Conservation (phyloP, 2,797 vertebrate species). For the Babyrousa celebensis region DNA sequence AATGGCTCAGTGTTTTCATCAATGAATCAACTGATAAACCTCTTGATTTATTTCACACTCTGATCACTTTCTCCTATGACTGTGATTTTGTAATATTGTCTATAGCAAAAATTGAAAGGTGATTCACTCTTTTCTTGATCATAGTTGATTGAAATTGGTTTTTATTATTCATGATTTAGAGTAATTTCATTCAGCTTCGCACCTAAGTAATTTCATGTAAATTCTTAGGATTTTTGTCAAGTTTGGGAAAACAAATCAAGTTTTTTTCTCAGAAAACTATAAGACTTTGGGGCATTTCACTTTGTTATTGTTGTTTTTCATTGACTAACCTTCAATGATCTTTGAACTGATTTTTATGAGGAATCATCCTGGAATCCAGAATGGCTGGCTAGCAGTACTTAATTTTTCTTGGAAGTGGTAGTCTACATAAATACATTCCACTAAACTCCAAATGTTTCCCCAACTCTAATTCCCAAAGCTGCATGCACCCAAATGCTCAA, state of each 20-base stretch:
- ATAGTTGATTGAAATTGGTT: constrained; percentile 52
- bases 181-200: constrained; percentile 1
- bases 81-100: constrained; percentile 31
- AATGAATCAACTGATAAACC: not conserved
- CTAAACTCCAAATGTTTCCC: not conserved
- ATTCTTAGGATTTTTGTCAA: constrained; percentile 66
- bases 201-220: constrained; percentile 47
- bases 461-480: constrained; percentile 1
- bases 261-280: not conserved
- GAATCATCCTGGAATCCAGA: not conserved
- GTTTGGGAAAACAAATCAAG: not conserved
- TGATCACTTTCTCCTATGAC: constrained; percentile 64
- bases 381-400: not conserved
- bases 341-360: not conserved
- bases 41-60: constrained; percentile 19
- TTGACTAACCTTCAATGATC: not conserved
- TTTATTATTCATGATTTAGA: constrained; percentile 50
- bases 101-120: constrained; percentile 50
- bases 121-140: constrained; percentile 25
- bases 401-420: not conserved
- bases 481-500: not conserved
- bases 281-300: constrained; percentile 1
- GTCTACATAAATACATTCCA: not conserved
- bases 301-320: not conserved
- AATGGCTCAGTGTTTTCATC: constrained; percentile 6